Percentiles rank a stretch among this genome's conserved stretches.
These are phyloP conservation scores for Octodon degus DNA, from an alignment of 2,113 vertebrate species.

Conservation along the genomic window DNA sequence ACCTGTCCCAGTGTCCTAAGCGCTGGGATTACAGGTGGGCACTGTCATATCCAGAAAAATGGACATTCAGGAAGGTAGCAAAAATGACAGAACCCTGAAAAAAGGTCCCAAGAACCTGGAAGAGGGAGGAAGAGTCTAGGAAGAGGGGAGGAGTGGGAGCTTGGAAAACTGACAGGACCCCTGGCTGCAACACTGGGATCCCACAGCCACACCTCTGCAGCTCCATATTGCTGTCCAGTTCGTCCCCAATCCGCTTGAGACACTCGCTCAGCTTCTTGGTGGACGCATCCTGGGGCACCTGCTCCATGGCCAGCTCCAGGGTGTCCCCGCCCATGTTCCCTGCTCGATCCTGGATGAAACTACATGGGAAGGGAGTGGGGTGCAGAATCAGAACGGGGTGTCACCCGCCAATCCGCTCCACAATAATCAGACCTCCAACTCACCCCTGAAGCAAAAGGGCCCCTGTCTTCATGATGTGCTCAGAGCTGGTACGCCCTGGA, in stretches of 20 bases:
- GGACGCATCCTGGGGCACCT: constrained; percentile 85
- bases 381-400: constrained; percentile 36
- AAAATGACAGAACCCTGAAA: background rate
- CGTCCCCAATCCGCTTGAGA: constrained; percentile 94
- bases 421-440: constrained; percentile 71
- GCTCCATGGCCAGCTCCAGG: constrained; percentile 72
- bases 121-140: too few relatives aligned
- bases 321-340: constrained; percentile 75
- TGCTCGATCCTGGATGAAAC: constrained; percentile 84
- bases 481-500: constrained; percentile 81
- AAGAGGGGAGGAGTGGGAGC: background rate
- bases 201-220: constrained; percentile 88
- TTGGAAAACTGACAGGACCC: background rate
- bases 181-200: background rate
- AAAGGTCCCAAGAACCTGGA: background rate
- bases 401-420: background rate
- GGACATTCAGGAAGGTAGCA: background rate
- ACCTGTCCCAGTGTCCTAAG: background rate
- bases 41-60: background rate
- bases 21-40: background rate
- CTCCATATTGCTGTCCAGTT: constrained; percentile 91
- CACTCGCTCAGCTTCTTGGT: constrained; percentile 90
- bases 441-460: constrained; percentile 84
- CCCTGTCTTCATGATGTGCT: constrained; percentile 86
- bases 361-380: constrained; percentile 57